A percentile compares a stretch with the other conserved stretches of the same genome.
phyloP scores from a whole-genome alignment of 2,113 vertebrate genomes.

The Phalacrocorax aristotelis region DNA sequence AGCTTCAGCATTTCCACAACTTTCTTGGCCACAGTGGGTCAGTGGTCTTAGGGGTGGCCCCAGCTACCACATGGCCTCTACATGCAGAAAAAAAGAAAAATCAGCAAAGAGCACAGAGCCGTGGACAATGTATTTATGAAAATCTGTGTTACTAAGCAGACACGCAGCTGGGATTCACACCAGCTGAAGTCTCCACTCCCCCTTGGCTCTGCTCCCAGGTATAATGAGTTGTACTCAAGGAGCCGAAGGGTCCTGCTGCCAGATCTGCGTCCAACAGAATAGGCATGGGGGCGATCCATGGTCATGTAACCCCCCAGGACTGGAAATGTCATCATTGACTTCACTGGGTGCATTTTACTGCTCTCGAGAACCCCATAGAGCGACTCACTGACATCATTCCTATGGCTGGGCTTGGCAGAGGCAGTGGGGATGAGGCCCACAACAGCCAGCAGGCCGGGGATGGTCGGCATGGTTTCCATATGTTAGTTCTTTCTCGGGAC shows the following conservation, averaged over 20 bases:
- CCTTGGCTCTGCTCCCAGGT: constrained; percentile 33
- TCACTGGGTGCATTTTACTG: constrained; percentile 29
- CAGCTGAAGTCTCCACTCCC: neutral
- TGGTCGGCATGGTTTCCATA: constrained; percentile 23
- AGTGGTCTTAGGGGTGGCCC: neutral
- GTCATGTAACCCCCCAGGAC: neutral
- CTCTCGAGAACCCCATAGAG: constrained; percentile 43
- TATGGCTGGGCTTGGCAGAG: neutral
- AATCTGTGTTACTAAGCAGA: constrained; percentile 39
- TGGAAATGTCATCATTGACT: constrained; percentile 14
- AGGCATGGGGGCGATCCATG: neutral
- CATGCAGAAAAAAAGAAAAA: neutral
- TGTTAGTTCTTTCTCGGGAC: neutral
- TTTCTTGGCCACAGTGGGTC: neutral
- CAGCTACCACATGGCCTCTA: neutral
- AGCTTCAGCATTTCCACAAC: neutral
- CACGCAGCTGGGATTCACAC: constrained; percentile 5
- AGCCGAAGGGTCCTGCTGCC: constrained; percentile 7
- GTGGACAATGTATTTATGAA: neutral
- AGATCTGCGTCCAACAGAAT: constrained; percentile 16
- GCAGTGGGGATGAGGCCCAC: neutral
- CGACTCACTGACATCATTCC: constrained; percentile 46
- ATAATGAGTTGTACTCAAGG: constrained; percentile 10
- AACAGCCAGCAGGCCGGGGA: neutral
- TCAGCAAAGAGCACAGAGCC: neutral